Percentiles rank a stretch among this genome's conserved stretches.
phyloP scores from a whole-genome alignment of 1,140 invertebrate species.

The Bombus superbus region DNA sequence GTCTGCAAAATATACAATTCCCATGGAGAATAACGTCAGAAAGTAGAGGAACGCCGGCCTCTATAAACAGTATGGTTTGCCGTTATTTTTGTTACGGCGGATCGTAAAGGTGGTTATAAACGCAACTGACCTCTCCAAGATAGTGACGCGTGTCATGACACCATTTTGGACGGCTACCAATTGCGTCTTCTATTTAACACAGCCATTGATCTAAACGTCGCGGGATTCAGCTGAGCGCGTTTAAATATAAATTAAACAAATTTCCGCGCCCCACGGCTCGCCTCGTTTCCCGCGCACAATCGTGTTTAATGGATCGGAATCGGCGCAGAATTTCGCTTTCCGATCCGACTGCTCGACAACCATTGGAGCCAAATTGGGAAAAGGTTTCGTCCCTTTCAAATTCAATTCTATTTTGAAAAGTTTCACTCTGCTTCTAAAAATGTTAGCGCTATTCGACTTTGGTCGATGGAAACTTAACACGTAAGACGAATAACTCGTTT shows the following conservation, averaged over 20 bases:
- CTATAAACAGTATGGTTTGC: slow-evolving; percentile 24
- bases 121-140: slow-evolving; percentile 48
- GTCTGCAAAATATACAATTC: neutral
- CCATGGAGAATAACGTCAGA: neutral
- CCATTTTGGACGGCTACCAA: slow-evolving; percentile 38
- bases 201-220: slow-evolving; percentile 29
- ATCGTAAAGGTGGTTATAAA: slow-evolving; percentile 38
- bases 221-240: slow-evolving; percentile 1
- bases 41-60: neutral
- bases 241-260: slow-evolving; percentile 51
- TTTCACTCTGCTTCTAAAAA: neutral
- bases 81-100: slow-evolving; percentile 23
- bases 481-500: no score
- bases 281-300: neutral
- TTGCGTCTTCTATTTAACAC: slow-evolving; percentile 20
- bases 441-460: no score
- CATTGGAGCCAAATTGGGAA: neutral
- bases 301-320: slow-evolving; percentile 4
- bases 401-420: neutral
- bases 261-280: neutral
- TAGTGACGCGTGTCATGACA: slow-evolving; percentile 46
- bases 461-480: no score
- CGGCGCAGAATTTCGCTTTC: neutral
- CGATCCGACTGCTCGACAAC: neutral
- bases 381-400: neutral